Conservation (phyloP, 1,140 invertebrate genomes). For the Macrosteles quadrilineatus region DNA sequence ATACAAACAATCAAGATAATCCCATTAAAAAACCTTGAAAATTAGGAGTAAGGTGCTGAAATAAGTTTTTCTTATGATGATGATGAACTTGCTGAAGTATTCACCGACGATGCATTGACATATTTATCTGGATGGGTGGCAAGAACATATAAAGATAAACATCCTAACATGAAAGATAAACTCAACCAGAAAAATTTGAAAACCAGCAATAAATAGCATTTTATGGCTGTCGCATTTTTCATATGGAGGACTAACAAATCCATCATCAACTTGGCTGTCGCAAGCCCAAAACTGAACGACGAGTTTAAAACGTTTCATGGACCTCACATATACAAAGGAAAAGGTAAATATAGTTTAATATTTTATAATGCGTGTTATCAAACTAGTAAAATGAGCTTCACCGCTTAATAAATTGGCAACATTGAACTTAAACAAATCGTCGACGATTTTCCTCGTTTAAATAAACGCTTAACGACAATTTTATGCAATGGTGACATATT, state of each 20-base stretch:
- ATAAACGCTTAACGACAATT: too few relatives aligned
- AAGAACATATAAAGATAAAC: not conserved
- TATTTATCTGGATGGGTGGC: not conserved
- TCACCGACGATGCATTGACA: not conserved
- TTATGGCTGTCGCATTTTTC: not conserved
- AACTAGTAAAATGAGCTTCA: too few relatives aligned
- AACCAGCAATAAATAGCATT: not conserved
- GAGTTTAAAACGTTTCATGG: not conserved
- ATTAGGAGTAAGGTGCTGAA: not conserved
- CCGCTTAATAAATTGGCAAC: too few relatives aligned
- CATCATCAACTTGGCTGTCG: not conserved
- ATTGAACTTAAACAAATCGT: too few relatives aligned
- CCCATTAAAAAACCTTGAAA: not conserved
- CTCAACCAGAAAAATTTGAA: not conserved
- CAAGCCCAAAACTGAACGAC: not conserved
- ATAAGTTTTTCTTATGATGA: not conserved
- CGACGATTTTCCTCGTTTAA: too few relatives aligned
- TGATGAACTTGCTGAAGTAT: not conserved
- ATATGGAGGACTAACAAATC: conserved; percentile 1
- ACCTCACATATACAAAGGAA: not conserved
- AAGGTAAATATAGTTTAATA: too few relatives aligned
- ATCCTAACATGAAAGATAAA: too few relatives aligned
- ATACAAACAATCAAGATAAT: not conserved
- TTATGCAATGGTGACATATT: too few relatives aligned
- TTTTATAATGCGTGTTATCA: too few relatives aligned